Conservation (phyloP, 2,888 invertebrate genomes). For the Hypselothyrea guttata region DNA sequence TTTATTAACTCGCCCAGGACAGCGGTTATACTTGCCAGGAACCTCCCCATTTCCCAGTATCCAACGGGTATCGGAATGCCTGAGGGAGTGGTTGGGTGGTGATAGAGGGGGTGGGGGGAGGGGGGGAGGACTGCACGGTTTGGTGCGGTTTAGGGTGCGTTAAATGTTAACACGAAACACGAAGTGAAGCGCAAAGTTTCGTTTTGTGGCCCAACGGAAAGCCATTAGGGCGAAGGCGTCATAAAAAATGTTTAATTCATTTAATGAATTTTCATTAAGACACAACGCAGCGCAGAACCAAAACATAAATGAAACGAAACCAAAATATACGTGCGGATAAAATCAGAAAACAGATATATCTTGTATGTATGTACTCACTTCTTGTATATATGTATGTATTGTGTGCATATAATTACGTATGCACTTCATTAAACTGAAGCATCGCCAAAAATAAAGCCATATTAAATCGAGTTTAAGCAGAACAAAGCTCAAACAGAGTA, state of each 20-base stretch:
- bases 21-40: constrained; percentile 34
- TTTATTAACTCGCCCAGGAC: constrained; percentile 59
- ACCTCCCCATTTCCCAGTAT: constrained; percentile 1
- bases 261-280: constrained; percentile 51
- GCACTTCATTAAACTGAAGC: constrained; percentile 18
- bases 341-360: constrained; percentile 25
- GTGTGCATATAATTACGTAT: too few species aligned
- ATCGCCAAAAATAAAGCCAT: not conserved
- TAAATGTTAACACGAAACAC: constrained; percentile 67
- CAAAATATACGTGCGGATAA: constrained; percentile 24
- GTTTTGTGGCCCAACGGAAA: constrained; percentile 37
- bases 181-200: constrained; percentile 41
- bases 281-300: not conserved
- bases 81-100: not conserved
- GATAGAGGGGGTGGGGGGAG: not conserved
- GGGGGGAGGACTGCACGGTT: not conserved
- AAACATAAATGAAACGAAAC: constrained; percentile 8
- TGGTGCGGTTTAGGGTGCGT: constrained; percentile 57
- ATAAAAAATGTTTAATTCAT: constrained; percentile 55
- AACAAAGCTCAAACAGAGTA: too few species aligned
- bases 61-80: not conserved
- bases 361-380: not conserved
- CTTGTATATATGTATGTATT: constrained; percentile 8
- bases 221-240: constrained; percentile 50
- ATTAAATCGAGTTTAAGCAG: too few species aligned